A percentile compares a stretch with the other conserved stretches of the same genome.
Evolutionary conservation across 2,113 vertebrate species (phyloP).

Genomic region (Phrynosoma platyrhinos): DNA sequence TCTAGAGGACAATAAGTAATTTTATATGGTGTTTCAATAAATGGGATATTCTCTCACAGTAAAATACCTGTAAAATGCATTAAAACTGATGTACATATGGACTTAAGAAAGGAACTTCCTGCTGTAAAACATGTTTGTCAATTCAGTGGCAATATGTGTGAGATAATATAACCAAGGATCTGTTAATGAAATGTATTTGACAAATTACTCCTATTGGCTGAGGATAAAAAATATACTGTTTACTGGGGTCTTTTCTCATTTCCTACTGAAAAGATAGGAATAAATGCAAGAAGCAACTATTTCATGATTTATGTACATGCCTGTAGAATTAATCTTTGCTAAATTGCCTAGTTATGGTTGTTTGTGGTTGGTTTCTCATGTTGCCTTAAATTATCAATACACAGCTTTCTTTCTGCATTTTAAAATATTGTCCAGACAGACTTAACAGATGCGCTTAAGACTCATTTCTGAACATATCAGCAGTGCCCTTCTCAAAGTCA

Average conservation of each 20-base stretch:
- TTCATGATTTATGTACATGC: neutral
- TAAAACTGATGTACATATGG: neutral
- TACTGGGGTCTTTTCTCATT: too few relatives aligned
- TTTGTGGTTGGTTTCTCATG: neutral
- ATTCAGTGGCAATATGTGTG: neutral
- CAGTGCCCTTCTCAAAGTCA: too few relatives aligned
- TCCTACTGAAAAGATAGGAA: neutral
- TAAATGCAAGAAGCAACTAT: neutral
- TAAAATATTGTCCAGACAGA: neutral
- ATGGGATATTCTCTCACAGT: neutral
- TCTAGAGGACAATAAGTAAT: neutral
- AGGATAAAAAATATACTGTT: rapidly evolving
- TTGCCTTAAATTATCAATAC: neutral
- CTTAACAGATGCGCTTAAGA: neutral
- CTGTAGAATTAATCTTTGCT: neutral
- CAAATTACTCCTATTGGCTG: neutral
- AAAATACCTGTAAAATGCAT: neutral
- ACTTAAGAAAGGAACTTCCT: neutral
- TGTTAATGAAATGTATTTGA: rapidly evolving
- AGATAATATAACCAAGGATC: rapidly evolving
- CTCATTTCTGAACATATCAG: too few relatives aligned
- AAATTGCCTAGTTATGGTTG: neutral
- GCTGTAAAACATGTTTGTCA: neutral
- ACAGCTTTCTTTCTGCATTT: neutral
- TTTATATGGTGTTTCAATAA: rapidly evolving